Conservation (phyloP, 2,797 vertebrate genomes). For the Parauchenoglanis ngamensis region DNA sequence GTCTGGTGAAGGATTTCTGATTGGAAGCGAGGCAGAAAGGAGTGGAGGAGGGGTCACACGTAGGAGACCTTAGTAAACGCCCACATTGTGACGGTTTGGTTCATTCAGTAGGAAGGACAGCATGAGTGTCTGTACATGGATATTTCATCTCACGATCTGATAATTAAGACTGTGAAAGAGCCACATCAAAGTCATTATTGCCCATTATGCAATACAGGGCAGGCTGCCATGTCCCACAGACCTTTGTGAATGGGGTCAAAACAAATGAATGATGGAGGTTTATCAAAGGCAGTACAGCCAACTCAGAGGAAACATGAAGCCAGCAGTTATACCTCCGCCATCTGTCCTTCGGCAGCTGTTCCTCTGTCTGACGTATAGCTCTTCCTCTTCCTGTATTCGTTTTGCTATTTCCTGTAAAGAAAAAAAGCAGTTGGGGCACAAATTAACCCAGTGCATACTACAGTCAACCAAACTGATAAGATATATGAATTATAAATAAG, state of each 20-base stretch:
- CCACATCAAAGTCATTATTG: conserved; percentile 37
- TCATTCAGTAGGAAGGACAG: neutral
- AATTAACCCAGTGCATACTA: neutral
- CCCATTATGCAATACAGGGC: conserved; percentile 1
- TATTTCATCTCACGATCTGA: neutral
- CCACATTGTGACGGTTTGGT: conserved; percentile 1
- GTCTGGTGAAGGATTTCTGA: neutral
- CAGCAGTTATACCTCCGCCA: conserved; percentile 63
- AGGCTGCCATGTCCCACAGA: conserved; percentile 8
- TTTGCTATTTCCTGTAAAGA: conserved; percentile 78
- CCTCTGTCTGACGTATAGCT: conserved; percentile 58
- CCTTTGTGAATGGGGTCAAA: conserved; percentile 26
- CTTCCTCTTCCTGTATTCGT: conserved; percentile 77
- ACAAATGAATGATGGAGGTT: neutral
- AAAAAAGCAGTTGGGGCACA: neutral
- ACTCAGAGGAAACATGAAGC: neutral
- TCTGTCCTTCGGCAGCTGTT: conserved; percentile 57
- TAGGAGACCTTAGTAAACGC: conserved; percentile 14
- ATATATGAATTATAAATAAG: neutral
- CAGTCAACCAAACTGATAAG: neutral
- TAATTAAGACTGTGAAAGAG: neutral
- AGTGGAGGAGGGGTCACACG: neutral
- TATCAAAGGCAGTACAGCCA: conserved; percentile 5
- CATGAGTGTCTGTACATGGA: neutral
- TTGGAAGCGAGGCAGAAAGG: conserved; percentile 8